phyloP scores from a whole-genome alignment of 1,140 invertebrate genomes.

The Drosophila mojavensis region DNA sequence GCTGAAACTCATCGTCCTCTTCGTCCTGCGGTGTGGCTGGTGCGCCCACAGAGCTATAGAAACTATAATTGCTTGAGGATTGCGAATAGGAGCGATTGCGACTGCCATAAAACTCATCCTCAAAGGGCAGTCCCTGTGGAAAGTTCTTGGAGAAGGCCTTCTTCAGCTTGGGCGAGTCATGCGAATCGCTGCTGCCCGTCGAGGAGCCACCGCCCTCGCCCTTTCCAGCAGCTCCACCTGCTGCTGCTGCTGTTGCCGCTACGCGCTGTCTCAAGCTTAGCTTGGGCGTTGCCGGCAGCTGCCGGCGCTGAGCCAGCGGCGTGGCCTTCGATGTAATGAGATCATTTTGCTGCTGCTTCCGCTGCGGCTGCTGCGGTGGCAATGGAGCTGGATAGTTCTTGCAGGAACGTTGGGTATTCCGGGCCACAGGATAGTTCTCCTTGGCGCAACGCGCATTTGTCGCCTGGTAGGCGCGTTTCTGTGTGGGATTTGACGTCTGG shows the following conservation, averaged over 20 bases:
- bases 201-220: conserved; percentile 42
- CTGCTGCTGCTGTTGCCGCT: conserved; percentile 7
- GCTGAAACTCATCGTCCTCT: conserved; percentile 78
- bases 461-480: conserved; percentile 77
- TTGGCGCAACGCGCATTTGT: conserved; percentile 61
- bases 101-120: conserved; percentile 80
- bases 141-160: conserved; percentile 82
- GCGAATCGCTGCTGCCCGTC: conserved; percentile 74
- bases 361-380: conserved; percentile 54
- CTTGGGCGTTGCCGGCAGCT: conserved; percentile 67
- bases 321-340: conserved; percentile 63
- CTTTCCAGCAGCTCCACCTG: conserved; percentile 9
- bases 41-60: conserved; percentile 74
- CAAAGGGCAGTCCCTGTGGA: conserved; percentile 81
- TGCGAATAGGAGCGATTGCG: conserved; percentile 80
- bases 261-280: conserved; percentile 55
- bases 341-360: conserved; percentile 60
- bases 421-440: conserved; percentile 66
- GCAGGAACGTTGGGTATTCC: conserved; percentile 58
- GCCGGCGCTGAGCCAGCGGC: conserved; percentile 57
- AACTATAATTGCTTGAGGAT: conserved; percentile 82
- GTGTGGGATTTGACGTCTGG: conserved; percentile 48
- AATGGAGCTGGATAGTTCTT: conserved; percentile 78
- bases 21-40: conserved; percentile 58
- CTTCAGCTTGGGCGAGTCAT: conserved; percentile 77